Conservation (phyloP, 2,888 invertebrate species). For the Amiota mariae region DNA sequence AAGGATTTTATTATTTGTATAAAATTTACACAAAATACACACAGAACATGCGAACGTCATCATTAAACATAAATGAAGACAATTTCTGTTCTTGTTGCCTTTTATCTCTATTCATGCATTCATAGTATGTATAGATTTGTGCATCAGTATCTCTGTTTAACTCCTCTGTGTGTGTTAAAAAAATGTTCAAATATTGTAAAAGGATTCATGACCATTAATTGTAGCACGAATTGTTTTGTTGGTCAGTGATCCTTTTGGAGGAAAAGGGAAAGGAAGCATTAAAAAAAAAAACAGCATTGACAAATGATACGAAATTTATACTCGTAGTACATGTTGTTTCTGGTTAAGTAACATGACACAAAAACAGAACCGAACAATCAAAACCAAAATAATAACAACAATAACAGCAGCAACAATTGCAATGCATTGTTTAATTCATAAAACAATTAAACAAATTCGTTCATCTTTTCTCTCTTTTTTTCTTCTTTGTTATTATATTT, state of each 20-base stretch:
- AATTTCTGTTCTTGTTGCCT: not conserved
- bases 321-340: not conserved
- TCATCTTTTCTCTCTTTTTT: too few relatives aligned
- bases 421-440: constrained; percentile 5
- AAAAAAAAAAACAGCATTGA: not conserved
- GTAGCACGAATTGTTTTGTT: constrained; percentile 10
- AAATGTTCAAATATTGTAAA: constrained; percentile 35
- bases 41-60: constrained; percentile 29
- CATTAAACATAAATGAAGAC: constrained; percentile 33
- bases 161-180: constrained; percentile 3
- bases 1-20: too few relatives aligned
- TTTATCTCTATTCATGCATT: constrained; percentile 5
- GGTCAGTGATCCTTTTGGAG: too few relatives aligned
- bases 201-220: constrained; percentile 39
- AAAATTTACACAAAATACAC: not conserved
- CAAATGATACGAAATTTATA: not conserved
- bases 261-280: not conserved
- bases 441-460: too few relatives aligned
- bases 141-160: constrained; percentile 14
- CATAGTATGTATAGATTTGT: not conserved
- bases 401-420: not conserved
- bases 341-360: constrained; percentile 8
- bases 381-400: constrained; percentile 20
- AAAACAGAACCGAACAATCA: not conserved
- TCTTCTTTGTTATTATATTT: constrained; percentile 16